phyloP scores from a whole-genome alignment of 1,140 invertebrate species.

The Lycorma delicatula region DNA sequence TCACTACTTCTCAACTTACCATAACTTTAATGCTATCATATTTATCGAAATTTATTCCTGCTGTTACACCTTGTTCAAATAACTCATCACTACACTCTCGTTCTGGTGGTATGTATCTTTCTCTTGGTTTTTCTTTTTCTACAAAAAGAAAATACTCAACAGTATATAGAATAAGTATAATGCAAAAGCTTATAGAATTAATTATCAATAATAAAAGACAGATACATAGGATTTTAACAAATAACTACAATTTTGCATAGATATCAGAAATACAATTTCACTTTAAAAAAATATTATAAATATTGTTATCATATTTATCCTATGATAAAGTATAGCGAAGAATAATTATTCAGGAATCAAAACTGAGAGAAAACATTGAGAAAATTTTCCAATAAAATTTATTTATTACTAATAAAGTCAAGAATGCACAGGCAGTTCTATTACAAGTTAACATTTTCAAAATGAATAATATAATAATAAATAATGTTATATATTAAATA shows the following conservation, averaged over 20 bases:
- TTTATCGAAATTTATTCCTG: conserved; percentile 84
- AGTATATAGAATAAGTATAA: background rate
- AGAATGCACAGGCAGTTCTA: too few species aligned
- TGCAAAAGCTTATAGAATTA: background rate
- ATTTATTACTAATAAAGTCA: too few species aligned
- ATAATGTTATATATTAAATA: too few species aligned
- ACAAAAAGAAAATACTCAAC: background rate
- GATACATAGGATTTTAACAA: background rate
- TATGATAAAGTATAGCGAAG: too few species aligned
- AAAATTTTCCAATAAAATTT: too few species aligned
- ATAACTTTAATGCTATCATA: conserved; percentile 76
- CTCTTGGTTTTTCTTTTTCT: conserved; percentile 43
- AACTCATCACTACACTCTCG: conserved; percentile 59
- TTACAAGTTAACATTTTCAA: too few species aligned
- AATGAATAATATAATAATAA: too few species aligned
- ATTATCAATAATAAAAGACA: background rate
- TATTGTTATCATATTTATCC: background rate
- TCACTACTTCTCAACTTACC: conserved; percentile 40
- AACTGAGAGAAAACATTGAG: too few species aligned
- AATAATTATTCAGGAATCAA: too few species aligned
- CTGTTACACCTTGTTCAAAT: conserved; percentile 57
- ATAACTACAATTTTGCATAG: background rate
- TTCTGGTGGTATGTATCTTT: conserved; percentile 75
- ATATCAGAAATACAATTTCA: conserved; percentile 9
- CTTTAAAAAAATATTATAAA: conserved; percentile 1